phyloP scores from a whole-genome alignment of 2,113 vertebrate genomes.

The Sebastes schlegelii region DNA sequence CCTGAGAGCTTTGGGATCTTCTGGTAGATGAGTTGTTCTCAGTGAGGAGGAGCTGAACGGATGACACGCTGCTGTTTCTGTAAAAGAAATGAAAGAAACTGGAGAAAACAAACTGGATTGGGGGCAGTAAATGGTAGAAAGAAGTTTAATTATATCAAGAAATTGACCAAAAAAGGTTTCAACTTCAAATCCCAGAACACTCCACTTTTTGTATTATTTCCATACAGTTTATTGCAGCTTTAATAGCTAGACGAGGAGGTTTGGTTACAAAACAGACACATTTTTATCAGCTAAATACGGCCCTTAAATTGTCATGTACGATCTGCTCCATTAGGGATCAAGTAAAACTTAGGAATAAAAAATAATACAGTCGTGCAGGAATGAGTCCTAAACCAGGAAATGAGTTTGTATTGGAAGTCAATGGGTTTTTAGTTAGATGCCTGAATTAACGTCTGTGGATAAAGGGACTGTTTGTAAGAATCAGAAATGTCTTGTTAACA shows the following conservation, averaged over 20 bases:
- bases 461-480: too few species aligned
- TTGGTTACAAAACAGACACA: neutral
- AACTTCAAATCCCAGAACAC: neutral
- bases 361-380: too few species aligned
- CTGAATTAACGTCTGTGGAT: too few species aligned
- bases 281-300: neutral
- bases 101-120: constrained; percentile 4
- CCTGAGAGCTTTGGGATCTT: constrained; percentile 8
- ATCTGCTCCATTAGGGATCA: too few species aligned
- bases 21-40: constrained; percentile 29
- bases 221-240: neutral
- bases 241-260: neutral
- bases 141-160: neutral
- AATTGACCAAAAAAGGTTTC: neutral
- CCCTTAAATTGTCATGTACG: neutral
- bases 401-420: too few species aligned
- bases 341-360: too few species aligned
- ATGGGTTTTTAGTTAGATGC: too few species aligned
- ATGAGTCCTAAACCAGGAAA: too few species aligned
- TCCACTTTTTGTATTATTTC: neutral
- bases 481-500: too few species aligned
- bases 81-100: constrained; percentile 30
- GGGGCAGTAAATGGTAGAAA: neutral
- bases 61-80: neutral
- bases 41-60: neutral